phyloP scores from a whole-genome alignment of 2,113 vertebrate species.

The Podocnemis expansa region DNA sequence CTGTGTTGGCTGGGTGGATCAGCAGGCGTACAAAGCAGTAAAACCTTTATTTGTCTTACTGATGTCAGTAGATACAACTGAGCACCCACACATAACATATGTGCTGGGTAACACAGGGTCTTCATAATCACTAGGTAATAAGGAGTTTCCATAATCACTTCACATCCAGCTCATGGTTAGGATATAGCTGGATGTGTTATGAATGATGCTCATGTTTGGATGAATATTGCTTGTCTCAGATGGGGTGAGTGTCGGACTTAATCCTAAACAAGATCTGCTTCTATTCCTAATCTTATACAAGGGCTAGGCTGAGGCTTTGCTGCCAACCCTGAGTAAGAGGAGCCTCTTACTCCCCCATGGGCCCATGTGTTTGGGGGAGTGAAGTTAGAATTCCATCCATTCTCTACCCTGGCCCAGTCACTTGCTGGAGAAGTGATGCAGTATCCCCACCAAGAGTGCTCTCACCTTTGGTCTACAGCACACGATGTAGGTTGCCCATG shows the following conservation, averaged over 20 bases:
- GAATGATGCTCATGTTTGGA: neutral
- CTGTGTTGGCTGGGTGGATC: neutral
- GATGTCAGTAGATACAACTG: neutral
- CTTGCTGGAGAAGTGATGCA: neutral
- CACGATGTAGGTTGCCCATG: neutral
- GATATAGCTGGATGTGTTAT: neutral
- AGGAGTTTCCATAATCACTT: neutral
- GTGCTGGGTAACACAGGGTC: neutral
- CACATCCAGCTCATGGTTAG: neutral
- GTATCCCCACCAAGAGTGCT: neutral
- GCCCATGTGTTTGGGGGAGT: neutral
- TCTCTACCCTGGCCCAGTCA: neutral
- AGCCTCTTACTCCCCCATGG: neutral
- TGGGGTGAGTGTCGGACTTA: neutral
- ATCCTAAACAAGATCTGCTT: neutral
- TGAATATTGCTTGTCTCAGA: neutral
- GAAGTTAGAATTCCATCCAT: neutral
- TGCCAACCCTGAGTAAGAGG: neutral
- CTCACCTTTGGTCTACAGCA: neutral
- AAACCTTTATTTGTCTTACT: neutral
- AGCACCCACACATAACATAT: neutral
- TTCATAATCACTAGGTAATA: neutral
- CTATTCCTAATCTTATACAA: neutral
- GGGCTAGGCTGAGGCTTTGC: neutral
- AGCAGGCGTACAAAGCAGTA: neutral